phyloP scores from a whole-genome alignment of 1,140 invertebrate genomes.

The Augochlora pura region DNA sequence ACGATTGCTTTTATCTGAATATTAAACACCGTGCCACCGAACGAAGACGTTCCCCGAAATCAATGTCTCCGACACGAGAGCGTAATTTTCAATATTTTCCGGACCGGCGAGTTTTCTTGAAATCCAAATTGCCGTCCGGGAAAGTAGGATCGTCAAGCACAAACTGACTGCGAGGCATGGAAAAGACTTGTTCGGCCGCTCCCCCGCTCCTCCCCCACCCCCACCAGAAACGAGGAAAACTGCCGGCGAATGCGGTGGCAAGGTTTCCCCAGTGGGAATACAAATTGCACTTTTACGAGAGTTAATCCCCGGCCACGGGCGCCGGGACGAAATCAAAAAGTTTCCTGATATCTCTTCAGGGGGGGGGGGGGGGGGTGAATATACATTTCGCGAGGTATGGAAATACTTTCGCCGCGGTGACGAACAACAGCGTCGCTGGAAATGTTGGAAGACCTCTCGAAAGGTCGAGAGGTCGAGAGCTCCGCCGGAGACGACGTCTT shows the following conservation, averaged over 20 bases:
- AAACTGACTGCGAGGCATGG: not conserved
- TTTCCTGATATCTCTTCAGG: slow-evolving; percentile 49
- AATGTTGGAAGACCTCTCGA: slow-evolving; percentile 39
- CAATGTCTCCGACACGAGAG: too few relatives aligned
- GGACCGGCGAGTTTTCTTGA: not conserved
- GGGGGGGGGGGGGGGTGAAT: too few relatives aligned
- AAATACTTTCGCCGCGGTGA: slow-evolving; percentile 43
- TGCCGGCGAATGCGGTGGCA: not conserved
- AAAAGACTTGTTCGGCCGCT: slow-evolving; percentile 7
- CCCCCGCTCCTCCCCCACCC: too few relatives aligned
- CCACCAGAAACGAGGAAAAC: not conserved
- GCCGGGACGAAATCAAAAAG: slow-evolving; percentile 51
- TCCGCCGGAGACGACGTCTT: slow-evolving; percentile 22
- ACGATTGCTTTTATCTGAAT: too few relatives aligned
- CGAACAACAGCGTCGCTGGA: slow-evolving; percentile 4
- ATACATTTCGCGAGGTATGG: slow-evolving; percentile 44
- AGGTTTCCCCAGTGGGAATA: slow-evolving; percentile 40
- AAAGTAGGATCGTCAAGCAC: not conserved
- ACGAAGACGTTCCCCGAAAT: too few relatives aligned
- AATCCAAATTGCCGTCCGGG: not conserved
- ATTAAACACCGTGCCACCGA: too few relatives aligned
- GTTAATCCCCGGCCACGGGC: slow-evolving; percentile 40
- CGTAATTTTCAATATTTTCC: not conserved
- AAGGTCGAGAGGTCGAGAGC: slow-evolving; percentile 46
- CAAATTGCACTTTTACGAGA: slow-evolving; percentile 53